Evolutionary conservation across 2,113 vertebrate species (phyloP), one percentile per base, ranked within the genome.

Genomic region (Synodontis membranacea): DNA sequence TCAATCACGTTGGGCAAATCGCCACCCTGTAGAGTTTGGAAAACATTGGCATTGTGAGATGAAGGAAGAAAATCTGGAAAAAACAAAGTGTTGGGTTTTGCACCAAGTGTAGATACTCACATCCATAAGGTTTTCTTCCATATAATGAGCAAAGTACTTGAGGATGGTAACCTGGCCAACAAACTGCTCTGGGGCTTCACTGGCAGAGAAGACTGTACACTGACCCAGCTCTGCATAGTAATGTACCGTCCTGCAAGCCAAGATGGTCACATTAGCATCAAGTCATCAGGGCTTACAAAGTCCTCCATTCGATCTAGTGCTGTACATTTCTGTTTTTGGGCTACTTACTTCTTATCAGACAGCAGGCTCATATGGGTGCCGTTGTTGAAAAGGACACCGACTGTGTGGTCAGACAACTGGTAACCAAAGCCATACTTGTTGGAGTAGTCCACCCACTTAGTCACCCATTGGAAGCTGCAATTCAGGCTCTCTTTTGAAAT

Each of bases 111-210:
- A 10, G 17, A 60, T 42, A 95, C 96, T 96, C 92, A 97, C 96
- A 91, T 97, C 97, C 97, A 97, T 97, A 10, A 97, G 94, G 86
- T 97, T 97, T 88, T 97, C 96, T 88, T 97, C 96, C 97, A 97
- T 97, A 90, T 97, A 97, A 83, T 97, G 96, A 52, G 96, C 95
- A 52, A 97, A 97, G 88, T 97, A 97, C 64, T 97, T 96, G 87
- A 97, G 91, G 88, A 97, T 93, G 80, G 96, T 97, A 81, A 96
- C 96, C 94, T 97, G 97, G 88, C 95, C 94, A 37, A 95, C 94
- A 80, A 97, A 96, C 62, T 96, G 95, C 86, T 97, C 96, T 5
- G 96, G 96, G 37, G 96, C 95, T 50, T 97, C 96, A 34, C 92
- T 83, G 0, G 94, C 91, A 50, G 94, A 37, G 48, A 97, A 96